Conservation (phyloP, 2,797 vertebrate species). For the Myotis daubentonii region DNA sequence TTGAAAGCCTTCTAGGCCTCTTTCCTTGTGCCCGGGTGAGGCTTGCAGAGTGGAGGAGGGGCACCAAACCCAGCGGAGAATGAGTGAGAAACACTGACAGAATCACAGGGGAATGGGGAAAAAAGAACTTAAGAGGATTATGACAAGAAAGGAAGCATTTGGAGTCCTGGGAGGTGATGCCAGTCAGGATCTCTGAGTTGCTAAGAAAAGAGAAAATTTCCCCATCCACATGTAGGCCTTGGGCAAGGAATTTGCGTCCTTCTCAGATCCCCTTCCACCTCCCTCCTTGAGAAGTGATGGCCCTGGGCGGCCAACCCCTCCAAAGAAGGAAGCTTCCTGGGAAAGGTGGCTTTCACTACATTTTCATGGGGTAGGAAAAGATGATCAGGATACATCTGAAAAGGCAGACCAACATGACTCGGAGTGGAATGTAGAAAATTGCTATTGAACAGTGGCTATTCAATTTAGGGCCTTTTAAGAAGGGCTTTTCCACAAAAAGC, state of each 20-base stretch:
- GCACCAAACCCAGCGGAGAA: neutral
- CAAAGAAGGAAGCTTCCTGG: neutral
- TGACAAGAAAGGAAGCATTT: conserved; percentile 81
- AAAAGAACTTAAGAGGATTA: conserved; percentile 82
- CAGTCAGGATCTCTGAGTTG: conserved; percentile 75
- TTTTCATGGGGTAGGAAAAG: neutral
- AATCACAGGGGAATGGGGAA: conserved; percentile 54
- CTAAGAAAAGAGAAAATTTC: conserved; percentile 69
- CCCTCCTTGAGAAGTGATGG: neutral
- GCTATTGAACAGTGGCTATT: neutral
- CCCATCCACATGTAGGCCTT: neutral
- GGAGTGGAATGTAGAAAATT: conserved; percentile 39
- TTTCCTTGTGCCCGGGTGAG: neutral
- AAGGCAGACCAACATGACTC: neutral
- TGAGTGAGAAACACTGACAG: conserved; percentile 74
- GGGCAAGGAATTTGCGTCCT: conserved; percentile 17
- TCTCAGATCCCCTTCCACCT: neutral
- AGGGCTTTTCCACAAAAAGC: conserved; percentile 51
- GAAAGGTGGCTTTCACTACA: neutral
- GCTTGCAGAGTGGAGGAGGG: conserved; percentile 67
- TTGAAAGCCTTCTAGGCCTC: conserved; percentile 71
- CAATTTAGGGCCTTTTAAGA: neutral
- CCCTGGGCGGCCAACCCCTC: neutral
- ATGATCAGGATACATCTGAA: neutral
- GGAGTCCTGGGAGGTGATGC: conserved; percentile 81